Conservation (phyloP, 2,797 vertebrate species). For the Sebastes trivittatus region DNA sequence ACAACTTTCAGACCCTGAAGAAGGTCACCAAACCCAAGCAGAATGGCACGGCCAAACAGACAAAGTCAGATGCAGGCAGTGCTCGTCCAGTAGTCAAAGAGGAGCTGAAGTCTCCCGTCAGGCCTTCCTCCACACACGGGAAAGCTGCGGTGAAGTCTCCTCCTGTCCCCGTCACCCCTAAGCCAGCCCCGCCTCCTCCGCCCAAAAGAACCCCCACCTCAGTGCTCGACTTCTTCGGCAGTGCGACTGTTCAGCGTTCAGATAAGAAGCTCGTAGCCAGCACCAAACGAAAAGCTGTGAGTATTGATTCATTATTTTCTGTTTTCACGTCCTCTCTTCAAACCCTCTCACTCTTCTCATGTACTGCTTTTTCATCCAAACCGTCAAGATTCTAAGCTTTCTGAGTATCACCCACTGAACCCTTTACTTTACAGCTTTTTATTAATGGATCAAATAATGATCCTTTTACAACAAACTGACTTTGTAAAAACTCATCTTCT, state of each 20-base stretch:
- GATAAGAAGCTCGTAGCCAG: conserved; percentile 94
- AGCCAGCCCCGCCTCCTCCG: conserved; percentile 66
- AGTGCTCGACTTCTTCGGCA: conserved; percentile 91
- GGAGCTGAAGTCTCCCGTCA: conserved; percentile 67
- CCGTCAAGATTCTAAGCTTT: not conserved
- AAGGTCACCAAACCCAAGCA: conserved; percentile 82
- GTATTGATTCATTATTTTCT: conserved; percentile 39
- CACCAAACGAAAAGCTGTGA: conserved; percentile 90
- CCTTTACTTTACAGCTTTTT: not conserved
- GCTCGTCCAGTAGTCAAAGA: conserved; percentile 22
- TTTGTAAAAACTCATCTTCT: conserved; percentile 30
- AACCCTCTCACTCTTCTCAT: not conserved
- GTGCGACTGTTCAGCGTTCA: conserved; percentile 85
- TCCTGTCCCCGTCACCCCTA: conserved; percentile 76
- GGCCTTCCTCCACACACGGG: conserved; percentile 64
- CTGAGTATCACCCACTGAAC: not conserved
- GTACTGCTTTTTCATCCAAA: not conserved
- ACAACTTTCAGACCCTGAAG: conserved; percentile 84
- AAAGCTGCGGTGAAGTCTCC: conserved; percentile 70
- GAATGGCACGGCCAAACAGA: conserved; percentile 73
- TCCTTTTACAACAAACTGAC: not conserved
- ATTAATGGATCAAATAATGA: not conserved
- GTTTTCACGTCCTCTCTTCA: not conserved
- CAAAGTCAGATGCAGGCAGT: conserved; percentile 17
- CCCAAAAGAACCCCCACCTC: conserved; percentile 88